Evolutionary conservation across 2,888 invertebrate species (phyloP).

Genomic region (Dryomyza anilis): DNA sequence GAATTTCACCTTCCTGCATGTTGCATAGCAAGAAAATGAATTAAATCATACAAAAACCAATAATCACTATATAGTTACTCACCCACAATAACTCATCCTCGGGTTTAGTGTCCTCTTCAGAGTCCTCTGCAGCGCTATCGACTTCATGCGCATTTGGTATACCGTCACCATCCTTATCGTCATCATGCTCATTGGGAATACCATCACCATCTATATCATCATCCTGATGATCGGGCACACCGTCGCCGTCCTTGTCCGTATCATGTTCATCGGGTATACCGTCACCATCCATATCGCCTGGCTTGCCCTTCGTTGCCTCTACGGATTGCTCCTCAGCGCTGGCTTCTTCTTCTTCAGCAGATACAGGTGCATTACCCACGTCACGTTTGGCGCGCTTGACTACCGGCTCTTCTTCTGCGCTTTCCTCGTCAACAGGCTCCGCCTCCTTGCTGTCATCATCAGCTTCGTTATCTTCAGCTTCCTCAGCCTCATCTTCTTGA

Average conservation of each 20-base stretch:
- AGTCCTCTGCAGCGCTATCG: constrained; percentile 39
- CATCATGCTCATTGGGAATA: constrained; percentile 38
- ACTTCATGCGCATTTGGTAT: constrained; percentile 46
- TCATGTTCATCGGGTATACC: constrained; percentile 42
- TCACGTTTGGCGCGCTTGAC: constrained; percentile 60
- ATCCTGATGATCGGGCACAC: constrained; percentile 63
- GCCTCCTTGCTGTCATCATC: constrained; percentile 39
- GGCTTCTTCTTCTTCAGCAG: constrained; percentile 33
- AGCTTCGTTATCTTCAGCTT: constrained; percentile 40
- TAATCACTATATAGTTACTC: constrained; percentile 37
- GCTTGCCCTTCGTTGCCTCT: constrained; percentile 45
- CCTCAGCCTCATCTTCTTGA: constrained; percentile 20
- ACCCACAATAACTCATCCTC: constrained; percentile 71
- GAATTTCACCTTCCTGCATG: constrained; percentile 69
- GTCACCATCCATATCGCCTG: constrained; percentile 44
- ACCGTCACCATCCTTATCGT: constrained; percentile 42
- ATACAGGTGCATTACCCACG: constrained; percentile 29
- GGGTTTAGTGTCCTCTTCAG: constrained; percentile 64
- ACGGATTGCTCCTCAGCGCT: constrained; percentile 46
- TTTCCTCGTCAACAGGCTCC: constrained; percentile 45
- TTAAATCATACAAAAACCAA: background rate
- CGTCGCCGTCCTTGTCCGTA: constrained; percentile 53
- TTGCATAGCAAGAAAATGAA: background rate
- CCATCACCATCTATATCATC: constrained; percentile 50
- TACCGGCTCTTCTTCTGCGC: constrained; percentile 39